Percentiles rank a stretch among this genome's conserved stretches.
Evolutionary conservation across 2,113 vertebrate species (phyloP).

Genomic region (Tachuris rubrigastra): DNA sequence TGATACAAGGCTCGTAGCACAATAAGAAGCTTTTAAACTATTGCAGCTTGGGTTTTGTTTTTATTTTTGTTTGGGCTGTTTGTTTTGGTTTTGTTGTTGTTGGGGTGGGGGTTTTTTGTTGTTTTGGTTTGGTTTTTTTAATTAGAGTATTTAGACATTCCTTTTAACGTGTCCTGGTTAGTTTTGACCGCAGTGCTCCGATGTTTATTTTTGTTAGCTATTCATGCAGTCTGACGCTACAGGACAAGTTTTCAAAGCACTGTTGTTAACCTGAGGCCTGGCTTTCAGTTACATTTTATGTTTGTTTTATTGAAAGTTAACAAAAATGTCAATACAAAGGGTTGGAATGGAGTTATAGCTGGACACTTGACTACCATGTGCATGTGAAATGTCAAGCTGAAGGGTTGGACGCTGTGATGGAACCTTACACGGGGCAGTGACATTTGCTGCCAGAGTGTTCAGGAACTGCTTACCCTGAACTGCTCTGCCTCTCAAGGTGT

Average conservation of each 20-base stretch:
- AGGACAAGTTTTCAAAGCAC: neutral
- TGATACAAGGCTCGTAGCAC: neutral
- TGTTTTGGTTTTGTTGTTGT: neutral
- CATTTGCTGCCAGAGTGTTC: neutral
- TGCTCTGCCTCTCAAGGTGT: neutral
- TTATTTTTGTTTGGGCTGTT: neutral
- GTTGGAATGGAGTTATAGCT: neutral
- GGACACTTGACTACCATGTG: accelerated
- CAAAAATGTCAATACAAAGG: neutral
- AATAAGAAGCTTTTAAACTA: neutral
- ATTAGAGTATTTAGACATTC: neutral
- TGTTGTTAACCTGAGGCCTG: neutral
- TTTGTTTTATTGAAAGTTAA: neutral
- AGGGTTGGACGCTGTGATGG: neutral
- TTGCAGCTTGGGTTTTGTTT: neutral
- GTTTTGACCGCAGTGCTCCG: neutral
- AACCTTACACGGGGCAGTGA: neutral
- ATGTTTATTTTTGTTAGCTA: neutral
- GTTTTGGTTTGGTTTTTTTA: neutral
- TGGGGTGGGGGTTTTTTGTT: neutral
- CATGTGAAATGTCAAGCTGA: neutral
- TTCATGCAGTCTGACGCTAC: neutral
- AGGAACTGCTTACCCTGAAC: neutral
- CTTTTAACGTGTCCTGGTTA: neutral
- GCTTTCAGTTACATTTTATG: neutral